Evolutionary conservation across 1,140 invertebrate genomes (phyloP).

Genomic region (Hormaphis cornu): DNA sequence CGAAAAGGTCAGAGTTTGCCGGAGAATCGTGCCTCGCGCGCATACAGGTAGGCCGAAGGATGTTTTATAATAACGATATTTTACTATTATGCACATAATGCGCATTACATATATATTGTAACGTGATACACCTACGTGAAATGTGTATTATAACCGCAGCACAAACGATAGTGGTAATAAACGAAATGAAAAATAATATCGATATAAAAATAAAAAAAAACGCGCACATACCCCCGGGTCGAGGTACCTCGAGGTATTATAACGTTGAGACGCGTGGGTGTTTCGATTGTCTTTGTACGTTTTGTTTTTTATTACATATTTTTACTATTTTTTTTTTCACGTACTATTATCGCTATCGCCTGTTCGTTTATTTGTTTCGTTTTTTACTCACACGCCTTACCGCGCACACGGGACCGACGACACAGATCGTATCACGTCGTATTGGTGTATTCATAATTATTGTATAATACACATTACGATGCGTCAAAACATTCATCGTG

Average conservation of each 20-base stretch:
- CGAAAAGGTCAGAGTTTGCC: slow-evolving; percentile 8
- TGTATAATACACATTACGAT: no score
- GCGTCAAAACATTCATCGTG: no score
- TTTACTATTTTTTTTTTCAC: no score
- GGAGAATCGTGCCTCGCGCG: slow-evolving; percentile 5
- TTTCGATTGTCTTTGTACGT: slow-evolving; percentile 15
- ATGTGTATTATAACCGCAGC: background rate
- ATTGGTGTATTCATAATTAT: no score
- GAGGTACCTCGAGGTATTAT: background rate
- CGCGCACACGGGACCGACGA: no score
- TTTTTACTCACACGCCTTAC: no score
- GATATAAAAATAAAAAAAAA: background rate
- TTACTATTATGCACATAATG: background rate
- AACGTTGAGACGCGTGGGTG: slow-evolving; percentile 15
- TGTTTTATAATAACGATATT: no score
- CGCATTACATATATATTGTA: background rate
- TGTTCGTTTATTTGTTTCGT: no score
- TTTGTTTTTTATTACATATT: background rate
- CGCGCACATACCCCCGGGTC: background rate
- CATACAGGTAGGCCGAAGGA: no score
- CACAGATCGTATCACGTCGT: no score
- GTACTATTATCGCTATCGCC: no score
- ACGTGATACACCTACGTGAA: background rate
- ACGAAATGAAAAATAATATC: background rate
- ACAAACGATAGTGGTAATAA: background rate